phyloP scores from a whole-genome alignment of 2,888 invertebrate species.

The Diarsia dahlii region DNA sequence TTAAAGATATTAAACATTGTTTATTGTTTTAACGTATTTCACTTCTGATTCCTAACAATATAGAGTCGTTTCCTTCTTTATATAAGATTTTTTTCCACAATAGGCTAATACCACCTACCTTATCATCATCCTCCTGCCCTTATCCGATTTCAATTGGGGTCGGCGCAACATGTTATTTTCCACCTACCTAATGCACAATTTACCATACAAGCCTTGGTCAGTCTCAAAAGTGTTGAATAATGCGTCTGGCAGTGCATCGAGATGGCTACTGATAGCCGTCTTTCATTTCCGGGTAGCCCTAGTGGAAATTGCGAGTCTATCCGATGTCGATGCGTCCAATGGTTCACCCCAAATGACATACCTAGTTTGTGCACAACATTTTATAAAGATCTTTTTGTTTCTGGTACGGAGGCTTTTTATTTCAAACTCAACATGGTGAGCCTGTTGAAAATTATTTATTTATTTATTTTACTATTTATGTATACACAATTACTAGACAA shows the following conservation, averaged over 20 bases:
- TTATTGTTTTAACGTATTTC: too few species aligned
- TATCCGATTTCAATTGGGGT: too few species aligned
- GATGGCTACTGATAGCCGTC: slow-evolving; percentile 76
- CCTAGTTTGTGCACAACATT: slow-evolving; percentile 49
- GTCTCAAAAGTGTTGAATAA: slow-evolving; percentile 59
- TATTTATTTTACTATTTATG: too few species aligned
- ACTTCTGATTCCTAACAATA: too few species aligned
- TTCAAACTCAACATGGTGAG: background rate
- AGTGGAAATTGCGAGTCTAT: slow-evolving; percentile 84
- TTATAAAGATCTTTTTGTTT: slow-evolving; percentile 23
- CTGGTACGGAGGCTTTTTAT: background rate
- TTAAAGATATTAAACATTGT: too few species aligned
- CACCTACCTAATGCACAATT: background rate
- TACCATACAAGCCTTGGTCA: background rate
- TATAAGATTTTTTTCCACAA: background rate
- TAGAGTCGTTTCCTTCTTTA: background rate
- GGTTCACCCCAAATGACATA: slow-evolving; percentile 57
- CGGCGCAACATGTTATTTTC: too few species aligned
- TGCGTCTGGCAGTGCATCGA: slow-evolving; percentile 66
- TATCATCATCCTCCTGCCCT: too few species aligned
- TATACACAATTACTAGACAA: too few species aligned
- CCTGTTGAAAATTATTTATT: background rate
- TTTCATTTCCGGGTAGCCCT: slow-evolving; percentile 85
- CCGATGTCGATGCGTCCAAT: slow-evolving; percentile 67
- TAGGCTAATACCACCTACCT: background rate